A percentile compares a stretch with the other conserved stretches of the same genome.
These are phyloP conservation scores for Dryobota labecula DNA, from an alignment of 2,888 invertebrate genomes.

Conservation along the genomic window DNA sequence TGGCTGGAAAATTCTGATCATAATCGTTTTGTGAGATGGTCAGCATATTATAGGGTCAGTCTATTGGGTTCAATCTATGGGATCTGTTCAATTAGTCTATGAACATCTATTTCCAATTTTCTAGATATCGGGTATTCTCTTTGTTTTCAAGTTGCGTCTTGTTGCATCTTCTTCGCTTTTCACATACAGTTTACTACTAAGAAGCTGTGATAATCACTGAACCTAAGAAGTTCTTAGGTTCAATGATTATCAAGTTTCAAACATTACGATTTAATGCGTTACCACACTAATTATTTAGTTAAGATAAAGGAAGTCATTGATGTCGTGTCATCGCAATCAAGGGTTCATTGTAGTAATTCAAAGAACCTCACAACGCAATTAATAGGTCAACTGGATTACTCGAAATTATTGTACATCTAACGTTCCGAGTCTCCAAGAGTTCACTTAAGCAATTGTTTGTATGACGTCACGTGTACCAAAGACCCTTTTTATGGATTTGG, in stretches of 20 bases:
- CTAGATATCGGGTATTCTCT: no score
- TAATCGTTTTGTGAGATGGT: background rate
- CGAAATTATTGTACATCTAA: constrained; percentile 20
- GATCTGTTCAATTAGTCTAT: no score
- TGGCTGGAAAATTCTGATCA: background rate
- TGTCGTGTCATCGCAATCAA: constrained; percentile 37
- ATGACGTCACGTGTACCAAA: background rate
- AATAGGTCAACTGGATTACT: constrained; percentile 54
- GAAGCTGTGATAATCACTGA: no score
- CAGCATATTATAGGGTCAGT: background rate
- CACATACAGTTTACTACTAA: background rate
- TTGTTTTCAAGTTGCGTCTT: no score
- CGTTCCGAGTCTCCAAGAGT: constrained; percentile 21
- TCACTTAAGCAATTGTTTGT: constrained; percentile 26
- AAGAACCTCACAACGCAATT: constrained; percentile 40
- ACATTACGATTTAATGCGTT: background rate
- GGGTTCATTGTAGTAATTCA: constrained; percentile 29
- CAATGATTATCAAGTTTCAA: background rate
- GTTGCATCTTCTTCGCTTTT: no score
- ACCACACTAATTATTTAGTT: constrained; percentile 21
- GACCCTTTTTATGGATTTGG: background rate
- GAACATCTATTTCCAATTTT: no score
- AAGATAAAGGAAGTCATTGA: constrained; percentile 35
- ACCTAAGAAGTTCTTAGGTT: background rate
- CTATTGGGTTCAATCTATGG: background rate